Base-by-base conservation (phyloP, 2,888 invertebrate genomes). In the Tetheella fluctuosa region DNA sequence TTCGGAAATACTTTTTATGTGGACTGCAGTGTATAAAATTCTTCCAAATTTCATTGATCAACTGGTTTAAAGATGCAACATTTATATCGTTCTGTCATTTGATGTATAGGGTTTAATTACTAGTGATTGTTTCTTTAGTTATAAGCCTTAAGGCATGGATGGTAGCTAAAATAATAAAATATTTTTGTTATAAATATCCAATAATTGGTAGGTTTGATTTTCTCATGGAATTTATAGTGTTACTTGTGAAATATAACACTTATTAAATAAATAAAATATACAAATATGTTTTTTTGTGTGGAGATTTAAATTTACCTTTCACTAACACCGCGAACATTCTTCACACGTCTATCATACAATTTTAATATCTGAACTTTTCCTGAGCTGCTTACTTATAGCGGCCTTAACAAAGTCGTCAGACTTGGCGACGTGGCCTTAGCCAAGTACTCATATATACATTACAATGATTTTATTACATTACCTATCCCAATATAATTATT, bases 191-290 rank as follows among this genome's bases (percentile, higher is more conserved):
- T 57, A 58, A 61, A 61, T 61, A 57, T 52, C 34, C 59, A 62
- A 59, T 62, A 62, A 62, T 62, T 62, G 56, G 56, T 62, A 34
- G 56, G 28, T 62, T 54, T 13, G 28, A 62, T 62, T 62, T 59
- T 62, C 62, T 62, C 62, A 59, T 59, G 54, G 53, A 48, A 48
- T 48, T 48, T 10, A 3, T 20, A 48, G 20, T 48, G 48, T 2
- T 48, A 20, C 48, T 48, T 48, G 48, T 48, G 17, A 48, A 48
- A 48, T 48, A 42, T 42, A 42, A 6, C 39, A 20, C 20, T 39
- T 3, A n/a, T 10, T 4, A 39, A 39, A 15, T 39, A 39, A 39
- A 3, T 34, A 34, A 12, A 39, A 30, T 7, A 5, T n/a, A n/a
- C n/a, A n/a, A 42, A 42, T 42, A 2, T 17, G 7, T 42, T 42